Base-by-base conservation (phyloP, 2,888 invertebrate species). In the Nemurella pictetii region DNA sequence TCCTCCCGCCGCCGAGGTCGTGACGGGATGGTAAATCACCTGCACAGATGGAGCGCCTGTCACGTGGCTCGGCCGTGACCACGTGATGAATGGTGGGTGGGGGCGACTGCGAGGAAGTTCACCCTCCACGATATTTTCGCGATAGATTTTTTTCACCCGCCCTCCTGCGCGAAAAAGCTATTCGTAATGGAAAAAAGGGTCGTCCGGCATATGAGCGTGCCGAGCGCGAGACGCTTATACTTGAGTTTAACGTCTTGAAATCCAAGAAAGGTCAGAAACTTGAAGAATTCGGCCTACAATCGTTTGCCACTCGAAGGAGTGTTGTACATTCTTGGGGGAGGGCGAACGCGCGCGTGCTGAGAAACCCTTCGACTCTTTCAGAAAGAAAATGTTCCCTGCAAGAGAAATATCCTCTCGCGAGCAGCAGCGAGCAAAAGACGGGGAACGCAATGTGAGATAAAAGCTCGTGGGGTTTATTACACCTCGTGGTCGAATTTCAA, bases 11-110 rank as follows among this genome's bases (percentile, higher is more conserved):
- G 0, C n/a, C 20, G 7, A n/a, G 26, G 75, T 27, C 75, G 75
- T 75, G 27, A 75, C 75, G 75, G 26, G 75, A 28, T 75, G 55
- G 27, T 75, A 75, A 75, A 75, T 75, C 75, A 75, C 75, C 75
- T 75, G 75, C 75, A 27, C 75, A 26, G 55, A 55, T 55, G 28
- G 75, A 75, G 75, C 25, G 75, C 75, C 27, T 75, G 75, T 75
- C 75, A 75, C 75, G 75, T 75, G 75, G 26, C 75, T 4, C 75
- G 28, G 28, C 27, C 20, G 5, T 9, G 28, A 78, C 78, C 78
- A 78, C 78, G 30, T 78, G 78, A 78, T 78, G n/a, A 30, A 78
- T 78, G 30, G 29, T 20, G 78, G 75, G 75, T 75, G 75, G 75
- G 28, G 75, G 75, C 75, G 75, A n/a, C 75, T n/a, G 75, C 4